Percentiles rank a stretch among this genome's conserved stretches.
phyloP scores from a whole-genome alignment of 2,797 vertebrate genomes.

The Sciurus vulgaris region DNA sequence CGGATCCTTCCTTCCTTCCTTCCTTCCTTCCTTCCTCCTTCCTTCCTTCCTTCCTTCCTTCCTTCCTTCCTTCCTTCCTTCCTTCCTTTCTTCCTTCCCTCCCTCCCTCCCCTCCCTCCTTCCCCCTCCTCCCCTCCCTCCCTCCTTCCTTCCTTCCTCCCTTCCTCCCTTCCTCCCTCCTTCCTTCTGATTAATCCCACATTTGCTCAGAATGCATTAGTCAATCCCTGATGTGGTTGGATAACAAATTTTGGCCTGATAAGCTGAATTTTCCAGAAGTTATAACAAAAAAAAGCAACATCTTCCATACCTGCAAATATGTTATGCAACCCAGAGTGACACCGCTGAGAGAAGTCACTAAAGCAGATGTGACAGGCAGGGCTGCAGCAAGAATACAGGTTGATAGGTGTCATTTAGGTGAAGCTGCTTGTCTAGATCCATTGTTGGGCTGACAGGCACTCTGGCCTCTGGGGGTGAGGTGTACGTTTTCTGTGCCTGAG shows the following conservation, averaged over 20 bases:
- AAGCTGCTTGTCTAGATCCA: constrained; percentile 32
- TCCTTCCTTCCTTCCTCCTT: background rate
- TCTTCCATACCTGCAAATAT: constrained; percentile 42
- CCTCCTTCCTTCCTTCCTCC: no score
- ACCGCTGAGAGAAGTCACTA: background rate
- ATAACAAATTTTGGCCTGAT: background rate
- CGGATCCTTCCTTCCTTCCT: background rate
- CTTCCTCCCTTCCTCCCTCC: background rate
- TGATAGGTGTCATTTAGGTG: constrained; percentile 62
- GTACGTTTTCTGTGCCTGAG: background rate
- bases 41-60: no score
- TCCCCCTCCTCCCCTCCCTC: no score
- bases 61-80: background rate
- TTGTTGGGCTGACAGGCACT: constrained; percentile 24
- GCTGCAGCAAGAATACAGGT: background rate
- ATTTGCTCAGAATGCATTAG: background rate
- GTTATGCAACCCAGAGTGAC: constrained; percentile 7
- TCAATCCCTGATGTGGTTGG: background rate
- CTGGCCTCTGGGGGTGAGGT: background rate
- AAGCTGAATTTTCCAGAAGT: constrained; percentile 46
- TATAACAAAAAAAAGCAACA: background rate
- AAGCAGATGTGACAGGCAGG: constrained; percentile 70
- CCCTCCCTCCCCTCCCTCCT: no score
- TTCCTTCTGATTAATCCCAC: background rate
- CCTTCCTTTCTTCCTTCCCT: background rate